Evolutionary conservation across 1,140 invertebrate species (phyloP), one percentile per base, ranked within the genome.

Genomic region (Pissodes strobi): DNA sequence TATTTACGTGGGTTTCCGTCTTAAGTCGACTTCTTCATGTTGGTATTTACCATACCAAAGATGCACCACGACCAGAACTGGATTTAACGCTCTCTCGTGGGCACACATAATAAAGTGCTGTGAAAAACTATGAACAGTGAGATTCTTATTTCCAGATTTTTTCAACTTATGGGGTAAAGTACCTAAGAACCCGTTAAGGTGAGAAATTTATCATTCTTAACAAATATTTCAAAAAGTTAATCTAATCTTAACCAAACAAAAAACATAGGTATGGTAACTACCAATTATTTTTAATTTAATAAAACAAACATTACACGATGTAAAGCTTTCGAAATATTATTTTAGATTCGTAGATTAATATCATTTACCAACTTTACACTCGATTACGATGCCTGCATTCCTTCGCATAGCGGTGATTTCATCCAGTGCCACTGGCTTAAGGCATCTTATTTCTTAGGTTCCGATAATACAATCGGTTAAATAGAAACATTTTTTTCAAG

Each of bases 21-120:
- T 34, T 18, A 8, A 10, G 12, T 43, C 39, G 1, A 53, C 49
- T 63, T 55, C 17, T 45, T 46, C 58, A 37, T 37, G 34, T 12
- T 61, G 48, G 34, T 63, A 63, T 45, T 63, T 63, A 63, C 49
- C 48, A 63, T 63, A 61, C 43, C 46, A 63, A 61, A 63, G 60
- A 63, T 63, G 60, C 51, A 63, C 37, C 51, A 61, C 46, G 38
- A 57, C 39, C 55, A 63, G 48, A 63, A 63, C 51, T 63, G 60
- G 51, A 63, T 63, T 63, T 63, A 63, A 63, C 60, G 49, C 60
- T 48, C 15, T 53, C 51, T 46, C 39, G 39, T 46, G 37, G 60
- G 23, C 27, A 45, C 51, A 43, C 30, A 27, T 55, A 22, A 37
- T 52, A n/a, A 55, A 63, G 60, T 63, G 46, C 51, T 55, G 49